These are phyloP conservation scores for Gobiocypris rarus DNA, from an alignment of 2,113 vertebrate species.

Conservation along the genomic window DNA sequence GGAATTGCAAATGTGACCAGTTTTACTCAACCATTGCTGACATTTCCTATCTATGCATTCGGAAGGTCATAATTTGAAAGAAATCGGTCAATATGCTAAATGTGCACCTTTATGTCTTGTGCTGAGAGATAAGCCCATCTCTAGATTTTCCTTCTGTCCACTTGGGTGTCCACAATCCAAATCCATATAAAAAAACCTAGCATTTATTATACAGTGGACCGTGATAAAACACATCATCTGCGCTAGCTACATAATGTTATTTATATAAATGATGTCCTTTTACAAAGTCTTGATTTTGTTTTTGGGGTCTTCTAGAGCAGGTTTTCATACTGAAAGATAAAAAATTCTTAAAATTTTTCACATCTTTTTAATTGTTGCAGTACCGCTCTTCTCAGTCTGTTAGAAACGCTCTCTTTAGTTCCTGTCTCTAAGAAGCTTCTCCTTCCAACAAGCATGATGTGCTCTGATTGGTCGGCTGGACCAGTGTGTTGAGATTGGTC, in stretches of 20 bases:
- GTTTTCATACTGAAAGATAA: too few relatives aligned
- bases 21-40: slow-evolving; percentile 52
- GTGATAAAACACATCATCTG: not conserved
- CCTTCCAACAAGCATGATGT: too few relatives aligned
- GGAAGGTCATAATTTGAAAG: slow-evolving; percentile 65
- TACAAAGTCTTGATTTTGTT: too few relatives aligned
- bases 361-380: too few relatives aligned
- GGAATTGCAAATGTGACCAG: slow-evolving; percentile 54
- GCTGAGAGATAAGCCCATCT: slow-evolving; percentile 46
- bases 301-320: too few relatives aligned
- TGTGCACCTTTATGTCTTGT: slow-evolving; percentile 43
- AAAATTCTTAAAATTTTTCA: too few relatives aligned
- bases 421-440: too few relatives aligned
- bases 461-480: too few relatives aligned
- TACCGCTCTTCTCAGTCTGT: too few relatives aligned
- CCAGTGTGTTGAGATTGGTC: too few relatives aligned
- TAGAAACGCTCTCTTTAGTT: too few relatives aligned
- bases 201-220: not conserved
- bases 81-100: slow-evolving; percentile 60
- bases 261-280: too few relatives aligned
- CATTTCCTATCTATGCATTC: slow-evolving; percentile 56
- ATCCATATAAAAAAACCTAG: not conserved
- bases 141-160: slow-evolving; percentile 8
- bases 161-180: slow-evolving; percentile 29
- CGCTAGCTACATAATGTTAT: not conserved